phyloP scores from a whole-genome alignment of 2,797 vertebrate genomes.

The Uromys caudimaculatus region DNA sequence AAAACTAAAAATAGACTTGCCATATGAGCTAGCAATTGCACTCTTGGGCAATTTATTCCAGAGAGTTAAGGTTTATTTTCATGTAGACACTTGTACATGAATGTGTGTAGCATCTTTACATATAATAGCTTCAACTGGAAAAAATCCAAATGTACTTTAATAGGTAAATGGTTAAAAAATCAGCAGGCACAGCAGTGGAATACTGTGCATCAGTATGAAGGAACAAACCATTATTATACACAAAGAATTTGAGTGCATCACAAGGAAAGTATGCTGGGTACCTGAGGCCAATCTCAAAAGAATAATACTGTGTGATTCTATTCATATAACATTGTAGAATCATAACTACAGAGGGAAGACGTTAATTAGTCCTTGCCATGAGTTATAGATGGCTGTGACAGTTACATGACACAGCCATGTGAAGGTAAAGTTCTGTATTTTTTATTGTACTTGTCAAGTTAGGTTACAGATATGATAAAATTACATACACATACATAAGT shows the following conservation, averaged over 20 bases:
- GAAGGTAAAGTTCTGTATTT: slow-evolving; percentile 27
- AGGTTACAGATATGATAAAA: slow-evolving; percentile 37
- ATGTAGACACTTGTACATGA: slow-evolving; percentile 48
- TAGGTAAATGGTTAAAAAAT: slow-evolving; percentile 50
- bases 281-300: slow-evolving; percentile 44
- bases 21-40: slow-evolving; percentile 36
- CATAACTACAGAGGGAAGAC: slow-evolving; percentile 29
- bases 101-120: slow-evolving; percentile 65
- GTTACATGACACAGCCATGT: background rate
- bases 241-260: slow-evolving; percentile 40
- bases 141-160: slow-evolving; percentile 58
- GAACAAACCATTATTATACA: slow-evolving; percentile 25
- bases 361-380: slow-evolving; percentile 13
- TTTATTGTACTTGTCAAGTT: slow-evolving; percentile 38
- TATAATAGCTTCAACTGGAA: slow-evolving; percentile 43
- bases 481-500: background rate
- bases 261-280: slow-evolving; percentile 23
- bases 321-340: slow-evolving; percentile 56
- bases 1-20: slow-evolving; percentile 68
- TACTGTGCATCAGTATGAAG: slow-evolving; percentile 50
- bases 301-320: background rate
- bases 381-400: slow-evolving; percentile 5
- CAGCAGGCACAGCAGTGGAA: background rate
- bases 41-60: slow-evolving; percentile 64
- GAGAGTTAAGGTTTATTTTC: slow-evolving; percentile 65